Percentiles rank a stretch among this genome's conserved stretches.
These are phyloP conservation scores for Drosophila pegasa DNA, from an alignment of 2,888 invertebrate species.

Conservation along the genomic window DNA sequence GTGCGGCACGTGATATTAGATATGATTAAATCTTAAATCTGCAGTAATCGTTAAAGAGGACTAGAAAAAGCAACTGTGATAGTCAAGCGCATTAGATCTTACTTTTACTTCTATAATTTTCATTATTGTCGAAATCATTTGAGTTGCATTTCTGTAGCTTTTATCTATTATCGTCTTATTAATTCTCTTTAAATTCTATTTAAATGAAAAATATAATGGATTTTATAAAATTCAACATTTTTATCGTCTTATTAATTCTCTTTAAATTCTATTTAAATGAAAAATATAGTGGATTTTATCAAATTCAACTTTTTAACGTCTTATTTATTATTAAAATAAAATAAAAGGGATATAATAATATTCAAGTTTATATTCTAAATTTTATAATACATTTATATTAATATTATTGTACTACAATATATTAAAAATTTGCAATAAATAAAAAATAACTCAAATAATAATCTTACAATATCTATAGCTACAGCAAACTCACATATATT, in stretches of 20 bases:
- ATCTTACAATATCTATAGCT: not conserved
- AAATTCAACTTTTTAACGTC: not conserved
- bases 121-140: not conserved
- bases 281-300: not conserved
- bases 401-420: too few relatives aligned
- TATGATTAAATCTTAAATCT: not conserved
- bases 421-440: too few relatives aligned
- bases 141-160: not conserved
- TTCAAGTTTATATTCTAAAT: too few relatives aligned
- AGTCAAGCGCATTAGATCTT: not conserved
- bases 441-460: too few relatives aligned
- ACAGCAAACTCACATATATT: not conserved
- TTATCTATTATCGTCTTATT: not conserved
- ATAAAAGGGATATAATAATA: too few relatives aligned
- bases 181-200: too few relatives aligned
- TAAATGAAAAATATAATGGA: not conserved
- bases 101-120: too few relatives aligned
- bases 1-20: not conserved
- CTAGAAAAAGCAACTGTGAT: not conserved
- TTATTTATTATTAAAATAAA: too few relatives aligned
- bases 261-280: not conserved
- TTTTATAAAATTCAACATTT: not conserved
- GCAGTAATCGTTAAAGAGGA: not conserved
- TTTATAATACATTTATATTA: too few relatives aligned
- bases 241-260: not conserved